Conservation (phyloP, 1,140 invertebrate genomes). For the Pentalonia nigronervosa region DNA sequence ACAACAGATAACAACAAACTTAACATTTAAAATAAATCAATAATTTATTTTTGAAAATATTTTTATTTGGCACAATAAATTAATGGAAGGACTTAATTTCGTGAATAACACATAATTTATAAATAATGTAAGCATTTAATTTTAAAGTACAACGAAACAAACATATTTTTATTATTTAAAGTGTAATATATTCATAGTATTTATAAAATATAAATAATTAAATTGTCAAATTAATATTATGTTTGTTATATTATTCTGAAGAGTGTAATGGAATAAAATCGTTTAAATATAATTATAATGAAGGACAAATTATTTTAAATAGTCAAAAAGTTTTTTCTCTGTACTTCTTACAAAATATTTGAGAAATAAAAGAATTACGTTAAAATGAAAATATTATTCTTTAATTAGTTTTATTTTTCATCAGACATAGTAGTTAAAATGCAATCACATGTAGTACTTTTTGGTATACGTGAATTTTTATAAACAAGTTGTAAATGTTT, state of each 20-base stretch:
- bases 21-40: constrained; percentile 48
- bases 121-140: constrained; percentile 18
- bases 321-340: not conserved
- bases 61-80: constrained; percentile 37
- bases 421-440: constrained; percentile 11
- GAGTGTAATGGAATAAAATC: not conserved
- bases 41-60: constrained; percentile 35
- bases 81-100: constrained; percentile 28
- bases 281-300: not conserved
- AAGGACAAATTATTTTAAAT: not conserved
- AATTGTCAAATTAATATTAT: not conserved
- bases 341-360: not conserved
- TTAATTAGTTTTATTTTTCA: not conserved
- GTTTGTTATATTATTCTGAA: not conserved
- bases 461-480: constrained; percentile 59
- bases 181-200: not conserved
- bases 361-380: not conserved
- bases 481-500: constrained; percentile 63
- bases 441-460: constrained; percentile 61
- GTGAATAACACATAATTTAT: not conserved
- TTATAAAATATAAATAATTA: not conserved
- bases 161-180: not conserved
- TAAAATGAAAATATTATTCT: not conserved
- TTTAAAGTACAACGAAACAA: not conserved
- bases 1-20: constrained; percentile 65